A percentile compares a stretch with the other conserved stretches of the same genome.
Conservation (phyloP, 2,888 invertebrate species). For the Bombyx huttoni region DNA sequence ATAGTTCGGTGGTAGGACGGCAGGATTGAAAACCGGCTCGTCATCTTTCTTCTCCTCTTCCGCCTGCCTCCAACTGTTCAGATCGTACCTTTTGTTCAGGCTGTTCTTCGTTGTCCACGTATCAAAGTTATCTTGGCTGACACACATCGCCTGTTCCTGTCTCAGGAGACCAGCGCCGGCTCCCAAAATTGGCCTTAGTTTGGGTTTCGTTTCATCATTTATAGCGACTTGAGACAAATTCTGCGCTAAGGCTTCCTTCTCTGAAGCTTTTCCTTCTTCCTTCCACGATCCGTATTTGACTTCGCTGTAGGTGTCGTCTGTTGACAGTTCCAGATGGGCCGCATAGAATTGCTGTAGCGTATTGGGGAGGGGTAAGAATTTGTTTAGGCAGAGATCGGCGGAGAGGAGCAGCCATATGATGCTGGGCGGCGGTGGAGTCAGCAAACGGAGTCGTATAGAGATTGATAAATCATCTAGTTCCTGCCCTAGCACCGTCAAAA, state of each 20-base stretch:
- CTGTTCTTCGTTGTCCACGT: constrained; percentile 45
- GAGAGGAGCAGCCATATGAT: constrained; percentile 57
- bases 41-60: constrained; percentile 46
- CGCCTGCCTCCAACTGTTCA: constrained; percentile 55
- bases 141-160: constrained; percentile 36
- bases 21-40: constrained; percentile 40
- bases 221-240: constrained; percentile 47
- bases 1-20: constrained; percentile 36
- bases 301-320: constrained; percentile 50
- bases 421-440: constrained; percentile 46
- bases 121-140: constrained; percentile 40
- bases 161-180: constrained; percentile 48
- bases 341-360: constrained; percentile 61
- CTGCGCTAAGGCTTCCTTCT: constrained; percentile 29
- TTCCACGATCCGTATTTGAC: constrained; percentile 63
- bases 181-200: constrained; percentile 53
- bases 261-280: constrained; percentile 32
- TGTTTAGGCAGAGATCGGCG: constrained; percentile 56
- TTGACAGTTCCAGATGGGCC: constrained; percentile 45
- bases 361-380: constrained; percentile 57
- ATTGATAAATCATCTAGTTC: constrained; percentile 57
- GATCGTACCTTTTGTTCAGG: constrained; percentile 47
- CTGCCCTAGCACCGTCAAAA: constrained; percentile 42
- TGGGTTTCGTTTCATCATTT: constrained; percentile 47
- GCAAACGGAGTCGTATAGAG: constrained; percentile 44